Conservation (phyloP, 2,888 invertebrate genomes). For the Cantharis rustica region DNA sequence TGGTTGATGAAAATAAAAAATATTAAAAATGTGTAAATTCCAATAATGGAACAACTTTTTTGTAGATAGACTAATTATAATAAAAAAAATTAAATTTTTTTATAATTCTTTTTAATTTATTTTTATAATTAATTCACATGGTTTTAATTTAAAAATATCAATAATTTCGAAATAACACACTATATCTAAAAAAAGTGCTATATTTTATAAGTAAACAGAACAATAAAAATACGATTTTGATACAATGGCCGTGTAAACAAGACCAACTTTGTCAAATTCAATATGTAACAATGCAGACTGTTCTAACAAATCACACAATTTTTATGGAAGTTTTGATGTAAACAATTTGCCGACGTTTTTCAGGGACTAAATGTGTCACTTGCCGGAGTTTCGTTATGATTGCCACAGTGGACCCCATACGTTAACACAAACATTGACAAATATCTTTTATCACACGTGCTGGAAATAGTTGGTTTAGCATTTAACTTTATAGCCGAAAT, state of each 20-base stretch:
- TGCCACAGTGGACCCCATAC: conserved; percentile 17
- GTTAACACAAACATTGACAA: conserved; percentile 18
- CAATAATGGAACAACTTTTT: no score
- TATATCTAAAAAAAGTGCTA: neutral
- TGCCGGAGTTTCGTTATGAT: conserved; percentile 12
- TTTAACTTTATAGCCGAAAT: conserved; percentile 2
- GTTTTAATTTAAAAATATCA: neutral
- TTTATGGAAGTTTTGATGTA: conserved; percentile 15
- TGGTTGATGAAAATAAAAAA: no score
- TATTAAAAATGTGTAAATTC: no score
- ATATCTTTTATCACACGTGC: conserved; percentile 10
- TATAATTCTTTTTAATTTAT: no score
- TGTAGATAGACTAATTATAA: no score
- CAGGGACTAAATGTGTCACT: conserved; percentile 14
- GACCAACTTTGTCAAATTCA: conserved; percentile 14
- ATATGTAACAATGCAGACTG: conserved; percentile 14
- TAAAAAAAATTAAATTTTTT: no score
- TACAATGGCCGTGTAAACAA: conserved; percentile 14
- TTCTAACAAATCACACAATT: conserved; percentile 5
- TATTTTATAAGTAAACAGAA: neutral
- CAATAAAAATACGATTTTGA: conserved; percentile 5
- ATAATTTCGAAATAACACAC: neutral
- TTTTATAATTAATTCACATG: no score
- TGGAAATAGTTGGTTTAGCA: conserved; percentile 18
- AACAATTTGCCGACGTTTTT: conserved; percentile 20